Conservation (phyloP, 2,113 vertebrate species). For the Numida meleagris region DNA sequence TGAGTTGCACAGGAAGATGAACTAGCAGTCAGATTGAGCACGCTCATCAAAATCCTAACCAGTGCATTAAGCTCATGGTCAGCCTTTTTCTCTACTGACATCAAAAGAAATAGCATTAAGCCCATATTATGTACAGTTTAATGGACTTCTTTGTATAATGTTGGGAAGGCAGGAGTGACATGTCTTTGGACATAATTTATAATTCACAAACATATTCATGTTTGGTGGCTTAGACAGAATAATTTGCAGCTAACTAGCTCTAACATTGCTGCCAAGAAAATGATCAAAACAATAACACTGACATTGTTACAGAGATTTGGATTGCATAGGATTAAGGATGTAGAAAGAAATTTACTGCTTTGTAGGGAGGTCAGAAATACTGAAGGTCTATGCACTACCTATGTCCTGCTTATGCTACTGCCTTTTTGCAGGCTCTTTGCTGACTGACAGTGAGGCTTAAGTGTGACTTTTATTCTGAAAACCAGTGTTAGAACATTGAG, state of each 20-base stretch:
- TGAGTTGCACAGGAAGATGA: not conserved
- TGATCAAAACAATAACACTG: conserved; percentile 49
- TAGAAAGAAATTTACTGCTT: conserved; percentile 6
- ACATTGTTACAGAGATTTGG: conserved; percentile 49
- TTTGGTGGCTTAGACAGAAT: conserved; percentile 19
- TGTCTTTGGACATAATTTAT: conserved; percentile 45
- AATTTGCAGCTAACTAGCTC: conserved; percentile 49
- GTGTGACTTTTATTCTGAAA: not conserved
- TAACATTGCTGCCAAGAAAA: conserved; percentile 43
- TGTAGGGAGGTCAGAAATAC: not conserved
- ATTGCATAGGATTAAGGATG: conserved; percentile 28
- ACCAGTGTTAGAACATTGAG: not conserved
- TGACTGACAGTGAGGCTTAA: not conserved
- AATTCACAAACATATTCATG: conserved; percentile 24
- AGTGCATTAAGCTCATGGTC: not conserved
- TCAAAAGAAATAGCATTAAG: conserved; percentile 36
- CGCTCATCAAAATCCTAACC: not conserved
- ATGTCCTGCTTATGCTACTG: not conserved
- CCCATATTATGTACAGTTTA: conserved; percentile 31
- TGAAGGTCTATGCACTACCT: not conserved
- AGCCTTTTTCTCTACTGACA: not conserved
- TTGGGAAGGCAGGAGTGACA: conserved; percentile 27
- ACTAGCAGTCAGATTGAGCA: not conserved
- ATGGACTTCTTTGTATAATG: conserved; percentile 23
- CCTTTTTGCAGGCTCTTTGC: not conserved